A percentile compares a stretch with the other conserved stretches of the same genome.
Evolutionary conservation across 2,113 vertebrate species (phyloP).

Genomic region (Cyphomyrus discorhynchus): DNA sequence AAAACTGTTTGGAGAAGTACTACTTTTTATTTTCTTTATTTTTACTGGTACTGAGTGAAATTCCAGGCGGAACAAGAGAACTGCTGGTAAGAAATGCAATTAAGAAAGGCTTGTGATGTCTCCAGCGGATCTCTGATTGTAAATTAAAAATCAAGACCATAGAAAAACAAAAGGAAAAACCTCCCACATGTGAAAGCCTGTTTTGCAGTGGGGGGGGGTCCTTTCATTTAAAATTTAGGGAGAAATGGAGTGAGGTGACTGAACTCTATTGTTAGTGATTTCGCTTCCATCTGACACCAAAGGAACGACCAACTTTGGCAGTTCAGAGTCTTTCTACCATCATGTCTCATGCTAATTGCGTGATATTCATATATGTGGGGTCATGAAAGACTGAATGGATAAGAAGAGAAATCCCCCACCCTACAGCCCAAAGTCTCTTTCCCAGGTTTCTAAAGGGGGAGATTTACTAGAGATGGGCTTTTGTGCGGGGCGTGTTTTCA

Average conservation of each 20-base stretch:
- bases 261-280: neutral
- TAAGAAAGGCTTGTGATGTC: conserved; percentile 4
- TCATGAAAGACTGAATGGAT: neutral
- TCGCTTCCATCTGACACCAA: neutral
- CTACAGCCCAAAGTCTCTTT: neutral
- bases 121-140: neutral
- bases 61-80: neutral
- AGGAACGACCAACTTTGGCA: neutral
- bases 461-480: neutral
- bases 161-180: neutral
- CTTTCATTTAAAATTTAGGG: neutral
- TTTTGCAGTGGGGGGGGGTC: too few species aligned
- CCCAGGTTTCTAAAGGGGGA: neutral
- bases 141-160: neutral
- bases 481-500: neutral
- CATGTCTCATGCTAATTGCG: neutral
- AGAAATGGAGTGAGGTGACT: neutral
- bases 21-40: neutral
- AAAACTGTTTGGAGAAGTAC: neutral
- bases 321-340: neutral
- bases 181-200: neutral
- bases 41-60: neutral
- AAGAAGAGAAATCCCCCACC: neutral
- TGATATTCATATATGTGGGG: neutral
- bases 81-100: conserved; percentile 5